These are phyloP conservation scores for Sula dactylatra DNA, from an alignment of 2,113 vertebrate genomes.

Conservation along the genomic window DNA sequence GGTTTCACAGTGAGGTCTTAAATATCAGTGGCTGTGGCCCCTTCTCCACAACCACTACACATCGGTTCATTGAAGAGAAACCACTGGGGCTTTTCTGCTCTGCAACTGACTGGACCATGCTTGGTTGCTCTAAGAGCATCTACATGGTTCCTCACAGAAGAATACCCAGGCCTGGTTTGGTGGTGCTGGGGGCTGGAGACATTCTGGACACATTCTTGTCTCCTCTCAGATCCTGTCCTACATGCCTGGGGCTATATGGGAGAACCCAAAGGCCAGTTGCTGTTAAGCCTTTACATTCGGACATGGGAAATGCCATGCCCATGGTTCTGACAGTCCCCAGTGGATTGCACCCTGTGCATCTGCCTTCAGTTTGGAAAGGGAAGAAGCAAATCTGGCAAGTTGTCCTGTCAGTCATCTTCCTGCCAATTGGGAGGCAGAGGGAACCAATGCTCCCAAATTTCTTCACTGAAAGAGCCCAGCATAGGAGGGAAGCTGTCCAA, in stretches of 20 bases:
- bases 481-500: background rate
- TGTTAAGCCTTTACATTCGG: accelerated
- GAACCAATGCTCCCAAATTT: background rate
- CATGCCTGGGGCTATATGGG: background rate
- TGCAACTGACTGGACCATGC: background rate
- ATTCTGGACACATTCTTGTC: background rate
- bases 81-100: background rate
- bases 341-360: background rate
- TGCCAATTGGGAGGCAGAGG: background rate
- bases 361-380: background rate
- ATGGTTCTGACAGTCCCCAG: background rate
- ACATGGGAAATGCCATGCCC: background rate
- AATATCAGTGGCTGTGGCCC: background rate
- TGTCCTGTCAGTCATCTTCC: background rate
- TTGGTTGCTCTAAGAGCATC: background rate
- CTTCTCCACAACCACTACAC: background rate
- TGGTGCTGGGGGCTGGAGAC: background rate
- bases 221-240: background rate
- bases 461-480: background rate
- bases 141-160: background rate
- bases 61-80: background rate
- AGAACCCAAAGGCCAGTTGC: background rate
- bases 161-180: background rate
- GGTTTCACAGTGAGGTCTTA: background rate
- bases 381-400: background rate